These are phyloP conservation scores for Ptychadena robeensis DNA, from an alignment of 2,797 vertebrate genomes.

Conservation along the genomic window DNA sequence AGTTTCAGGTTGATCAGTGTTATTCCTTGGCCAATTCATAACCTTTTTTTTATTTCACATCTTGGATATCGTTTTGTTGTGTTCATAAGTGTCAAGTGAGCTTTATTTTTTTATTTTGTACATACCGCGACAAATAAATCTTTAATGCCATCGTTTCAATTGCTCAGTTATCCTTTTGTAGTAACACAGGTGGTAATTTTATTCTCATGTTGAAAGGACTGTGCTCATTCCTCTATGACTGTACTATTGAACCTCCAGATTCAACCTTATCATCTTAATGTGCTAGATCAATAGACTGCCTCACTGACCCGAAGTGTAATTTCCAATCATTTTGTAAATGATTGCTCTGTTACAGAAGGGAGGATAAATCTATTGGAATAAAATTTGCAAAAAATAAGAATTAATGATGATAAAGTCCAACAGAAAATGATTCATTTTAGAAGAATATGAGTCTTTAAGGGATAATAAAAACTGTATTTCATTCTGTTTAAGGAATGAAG, in stretches of 20 bases:
- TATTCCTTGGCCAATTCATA: constrained; percentile 26
- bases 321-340: constrained; percentile 55
- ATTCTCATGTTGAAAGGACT: constrained; percentile 16
- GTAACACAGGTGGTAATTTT: constrained; percentile 30
- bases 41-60: background rate
- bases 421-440: constrained; percentile 3
- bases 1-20: constrained; percentile 34
- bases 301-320: constrained; percentile 42
- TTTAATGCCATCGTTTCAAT: constrained; percentile 47
- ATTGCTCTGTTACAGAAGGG: constrained; percentile 34
- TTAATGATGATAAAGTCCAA: constrained; percentile 37
- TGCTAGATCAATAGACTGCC: constrained; percentile 47
- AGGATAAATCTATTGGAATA: constrained; percentile 44
- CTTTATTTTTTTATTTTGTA: constrained; percentile 26
- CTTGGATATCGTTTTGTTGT: constrained; percentile 21
- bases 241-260: constrained; percentile 38
- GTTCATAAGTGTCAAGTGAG: background rate
- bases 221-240: constrained; percentile 23
- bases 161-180: constrained; percentile 13
- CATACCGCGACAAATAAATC: constrained; percentile 17
- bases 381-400: constrained; percentile 44
- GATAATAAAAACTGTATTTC: constrained; percentile 7
- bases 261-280: constrained; percentile 54
- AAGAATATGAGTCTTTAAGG: constrained; percentile 8
- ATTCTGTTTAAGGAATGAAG: constrained; percentile 2